phyloP scores from a whole-genome alignment of 2,797 vertebrate genomes.

The Sebastes aleutianus region DNA sequence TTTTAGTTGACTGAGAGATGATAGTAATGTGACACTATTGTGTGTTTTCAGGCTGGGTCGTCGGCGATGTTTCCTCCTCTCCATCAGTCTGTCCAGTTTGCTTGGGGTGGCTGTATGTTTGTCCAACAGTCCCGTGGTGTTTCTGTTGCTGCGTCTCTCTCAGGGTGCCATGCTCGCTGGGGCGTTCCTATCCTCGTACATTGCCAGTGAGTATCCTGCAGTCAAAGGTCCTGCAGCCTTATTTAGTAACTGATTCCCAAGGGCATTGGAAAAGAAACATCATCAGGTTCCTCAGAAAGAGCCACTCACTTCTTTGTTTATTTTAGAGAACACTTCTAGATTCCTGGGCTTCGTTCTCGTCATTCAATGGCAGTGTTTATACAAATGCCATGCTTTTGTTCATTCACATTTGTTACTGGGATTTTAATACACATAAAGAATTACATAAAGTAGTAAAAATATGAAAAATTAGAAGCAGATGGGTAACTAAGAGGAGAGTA shows the following conservation, averaged over 20 bases:
- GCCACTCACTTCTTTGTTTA: conserved; percentile 10
- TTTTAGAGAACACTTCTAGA: not conserved
- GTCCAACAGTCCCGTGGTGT: conserved; percentile 73
- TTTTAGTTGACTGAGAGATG: not conserved
- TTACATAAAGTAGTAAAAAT: not conserved
- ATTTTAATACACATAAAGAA: not conserved
- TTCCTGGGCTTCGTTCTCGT: not conserved
- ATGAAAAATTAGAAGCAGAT: not conserved
- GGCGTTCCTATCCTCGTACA: conserved; percentile 85
- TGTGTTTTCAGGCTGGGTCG: conserved; percentile 85
- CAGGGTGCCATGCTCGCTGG: conserved; percentile 84
- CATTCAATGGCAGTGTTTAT: not conserved
- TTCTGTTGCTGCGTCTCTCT: conserved; percentile 82
- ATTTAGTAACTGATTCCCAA: not conserved
- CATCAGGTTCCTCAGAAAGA: not conserved
- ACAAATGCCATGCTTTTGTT: not conserved
- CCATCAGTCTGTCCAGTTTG: conserved; percentile 80
- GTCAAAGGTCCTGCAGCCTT: not conserved
- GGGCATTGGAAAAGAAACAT: not conserved
- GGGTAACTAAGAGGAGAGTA: not conserved
- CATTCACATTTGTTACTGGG: not conserved
- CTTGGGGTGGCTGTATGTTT: conserved; percentile 81
- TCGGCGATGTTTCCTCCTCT: conserved; percentile 79
- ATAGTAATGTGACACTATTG: not conserved
- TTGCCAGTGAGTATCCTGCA: conserved; percentile 78